A percentile compares a stretch with the other conserved stretches of the same genome.
Conservation (phyloP, 1,140 invertebrate genomes). For the Saccostrea cuccullata region DNA sequence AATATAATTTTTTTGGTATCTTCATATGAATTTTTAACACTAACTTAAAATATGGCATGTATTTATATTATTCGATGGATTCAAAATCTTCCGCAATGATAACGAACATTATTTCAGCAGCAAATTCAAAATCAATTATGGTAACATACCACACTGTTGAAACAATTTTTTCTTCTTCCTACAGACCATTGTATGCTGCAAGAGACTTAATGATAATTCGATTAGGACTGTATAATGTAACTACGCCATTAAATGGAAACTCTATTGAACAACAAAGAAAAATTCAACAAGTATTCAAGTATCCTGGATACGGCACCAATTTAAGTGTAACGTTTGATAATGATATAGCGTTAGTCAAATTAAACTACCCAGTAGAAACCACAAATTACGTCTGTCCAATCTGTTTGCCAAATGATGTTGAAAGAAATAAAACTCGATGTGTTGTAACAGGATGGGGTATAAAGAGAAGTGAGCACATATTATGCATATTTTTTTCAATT, state of each 20-base stretch:
- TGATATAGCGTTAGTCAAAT: conserved; percentile 11
- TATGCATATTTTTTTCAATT: background rate
- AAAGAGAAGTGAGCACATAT: background rate
- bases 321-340: background rate
- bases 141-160: too few species aligned
- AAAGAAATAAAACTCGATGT: background rate
- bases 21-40: too few species aligned
- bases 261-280: background rate
- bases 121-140: too few species aligned
- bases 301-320: conserved; percentile 5
- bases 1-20: too few species aligned
- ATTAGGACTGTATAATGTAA: conserved; percentile 2
- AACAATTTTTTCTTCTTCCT: too few species aligned
- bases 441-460: conserved; percentile 34
- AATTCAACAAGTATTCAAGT: background rate
- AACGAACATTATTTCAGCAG: too few species aligned
- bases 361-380: background rate
- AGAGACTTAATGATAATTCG: background rate
- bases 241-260: background rate
- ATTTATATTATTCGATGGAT: too few species aligned
- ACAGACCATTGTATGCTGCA: background rate
- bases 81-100: too few species aligned
- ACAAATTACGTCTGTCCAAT: background rate
- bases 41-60: too few species aligned
- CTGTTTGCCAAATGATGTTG: background rate